Conservation (phyloP, 30 jellyfish, hydroid and myxozoan genomes). For the Rhopilema esculentum region DNA sequence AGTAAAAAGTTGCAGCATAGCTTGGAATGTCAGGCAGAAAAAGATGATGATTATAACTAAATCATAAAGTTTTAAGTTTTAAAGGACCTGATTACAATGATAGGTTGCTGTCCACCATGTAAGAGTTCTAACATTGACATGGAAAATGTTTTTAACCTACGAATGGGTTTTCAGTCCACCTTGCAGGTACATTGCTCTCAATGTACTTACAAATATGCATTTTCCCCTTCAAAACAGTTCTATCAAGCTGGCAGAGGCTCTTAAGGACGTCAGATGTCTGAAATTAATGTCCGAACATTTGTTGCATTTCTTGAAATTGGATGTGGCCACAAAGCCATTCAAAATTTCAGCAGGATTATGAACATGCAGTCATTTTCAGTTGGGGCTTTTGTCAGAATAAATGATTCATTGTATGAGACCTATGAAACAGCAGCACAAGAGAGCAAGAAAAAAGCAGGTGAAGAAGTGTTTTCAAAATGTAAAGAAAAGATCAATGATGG, state of each 20-base stretch:
- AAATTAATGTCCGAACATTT: constrained; percentile 41
- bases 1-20: constrained; percentile 6
- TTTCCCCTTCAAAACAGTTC: not conserved
- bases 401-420: not conserved
- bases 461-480: constrained; percentile 7
- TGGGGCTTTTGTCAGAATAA: not conserved
- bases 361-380: constrained; percentile 12
- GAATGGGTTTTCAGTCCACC: constrained; percentile 21
- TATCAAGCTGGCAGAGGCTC: not conserved
- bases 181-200: not conserved
- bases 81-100: not conserved
- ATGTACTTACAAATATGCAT: not conserved
- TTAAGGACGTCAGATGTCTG: constrained; percentile 11
- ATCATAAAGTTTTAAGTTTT: not conserved
- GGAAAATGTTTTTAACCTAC: not conserved
- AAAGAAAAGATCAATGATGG: constrained; percentile 5
- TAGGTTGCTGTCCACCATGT: not conserved
- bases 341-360: constrained; percentile 23
- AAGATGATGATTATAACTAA: not conserved
- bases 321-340: constrained; percentile 40
- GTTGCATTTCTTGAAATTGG: constrained; percentile 58
- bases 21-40: constrained; percentile 2
- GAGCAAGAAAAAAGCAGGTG: constrained; percentile 19
- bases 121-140: not conserved
- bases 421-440: constrained; percentile 41